Evolutionary conservation across 1,140 invertebrate genomes (phyloP), one percentile per base, ranked within the genome.

Genomic region (Listronotus oregonensis): DNA sequence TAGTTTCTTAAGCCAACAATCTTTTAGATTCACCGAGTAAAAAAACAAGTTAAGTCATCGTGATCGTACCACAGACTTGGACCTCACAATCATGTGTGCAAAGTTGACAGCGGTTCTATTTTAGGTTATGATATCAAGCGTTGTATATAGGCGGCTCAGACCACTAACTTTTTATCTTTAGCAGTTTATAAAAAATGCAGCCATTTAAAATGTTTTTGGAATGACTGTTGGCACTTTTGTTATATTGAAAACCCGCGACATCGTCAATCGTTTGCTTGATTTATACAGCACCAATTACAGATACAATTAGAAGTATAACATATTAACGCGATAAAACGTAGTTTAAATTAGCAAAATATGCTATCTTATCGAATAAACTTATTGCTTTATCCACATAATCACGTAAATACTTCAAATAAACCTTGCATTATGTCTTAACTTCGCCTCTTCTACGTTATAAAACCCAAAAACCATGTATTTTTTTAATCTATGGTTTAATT

Each of bases 51-150:
- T 52, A 15, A 37, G 6, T 37, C 31, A 14, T 27, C 31, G 3
- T 37, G 9, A 14, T 27, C 31, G 31, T 32, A 52, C 31, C 31
- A 32, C 50, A 52, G 50, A 49, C 46, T 49, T 39, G 50, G 31
- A 52, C 34, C 34, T 52, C 7, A 12, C 21, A 27, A 52, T 52
- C 50, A 52, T 52, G 50, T 52, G 50, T 27, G 18, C 46, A 5
- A 9, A 21, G 31, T 27, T 37, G 50, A 52, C 21, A 52, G 34
- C 47, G 14, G 32, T 50, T 61, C 59, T 61, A 61, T 61, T 51
- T 61, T 51, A 61, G 59, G 49, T 52, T 52, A 61, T 61, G 59
- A 61, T 61, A 46, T 52, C 47, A 61, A 15, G 14, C 43, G 55
- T 43, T 21, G n/a, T n/a, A 9, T 50, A 27, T 31, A 14, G 21